Evolutionary conservation across 2,113 vertebrate species (phyloP).

Genomic region (Coreoperca whiteheadi): DNA sequence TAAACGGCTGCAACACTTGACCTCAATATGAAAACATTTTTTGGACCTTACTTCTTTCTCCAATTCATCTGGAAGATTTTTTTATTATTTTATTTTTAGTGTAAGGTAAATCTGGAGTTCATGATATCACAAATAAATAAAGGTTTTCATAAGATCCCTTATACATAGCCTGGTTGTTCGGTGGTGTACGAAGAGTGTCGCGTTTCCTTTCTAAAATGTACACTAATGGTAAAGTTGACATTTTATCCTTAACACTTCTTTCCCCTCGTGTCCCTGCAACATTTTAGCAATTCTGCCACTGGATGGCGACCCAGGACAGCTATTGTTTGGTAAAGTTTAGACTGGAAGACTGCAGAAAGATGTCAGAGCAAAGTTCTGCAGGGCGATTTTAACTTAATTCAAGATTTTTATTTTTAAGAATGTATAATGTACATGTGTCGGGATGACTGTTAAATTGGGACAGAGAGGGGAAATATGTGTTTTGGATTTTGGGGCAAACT

Average conservation of each 20-base stretch:
- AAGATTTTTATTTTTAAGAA: background rate
- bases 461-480: too few relatives aligned
- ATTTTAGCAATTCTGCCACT: slow-evolving; percentile 6
- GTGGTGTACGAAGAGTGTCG: background rate
- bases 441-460: too few relatives aligned
- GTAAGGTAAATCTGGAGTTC: background rate
- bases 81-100: too few relatives aligned
- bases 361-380: background rate
- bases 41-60: background rate
- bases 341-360: background rate
- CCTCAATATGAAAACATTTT: too few relatives aligned
- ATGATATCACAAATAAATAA: background rate
- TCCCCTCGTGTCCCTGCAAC: background rate
- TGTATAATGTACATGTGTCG: background rate
- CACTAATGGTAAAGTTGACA: background rate
- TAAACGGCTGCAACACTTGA: too few relatives aligned
- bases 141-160: background rate
- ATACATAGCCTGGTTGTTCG: background rate
- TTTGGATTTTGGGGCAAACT: too few relatives aligned
- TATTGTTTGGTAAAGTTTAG: background rate
- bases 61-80: background rate
- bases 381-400: background rate
- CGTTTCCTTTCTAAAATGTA: background rate
- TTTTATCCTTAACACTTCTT: background rate
- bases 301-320: slow-evolving; percentile 19